Percentiles rank a stretch among this genome's conserved stretches.
These are phyloP conservation scores for Automeris io DNA, from an alignment of 2,888 invertebrate species.

Conservation along the genomic window DNA sequence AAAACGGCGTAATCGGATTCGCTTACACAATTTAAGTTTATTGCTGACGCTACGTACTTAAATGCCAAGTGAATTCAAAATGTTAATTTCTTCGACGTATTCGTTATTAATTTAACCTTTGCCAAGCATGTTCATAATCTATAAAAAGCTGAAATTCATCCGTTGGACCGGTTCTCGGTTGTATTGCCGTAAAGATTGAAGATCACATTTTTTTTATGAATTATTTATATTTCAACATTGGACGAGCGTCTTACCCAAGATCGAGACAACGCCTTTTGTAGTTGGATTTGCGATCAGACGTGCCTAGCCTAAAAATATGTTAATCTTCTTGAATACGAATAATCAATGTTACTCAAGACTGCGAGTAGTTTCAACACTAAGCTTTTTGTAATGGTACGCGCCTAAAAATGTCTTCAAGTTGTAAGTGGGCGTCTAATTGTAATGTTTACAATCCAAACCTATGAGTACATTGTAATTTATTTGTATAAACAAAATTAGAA, in stretches of 20 bases:
- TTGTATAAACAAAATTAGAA: too few species aligned
- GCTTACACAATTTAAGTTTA: not conserved
- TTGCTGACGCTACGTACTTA: not conserved
- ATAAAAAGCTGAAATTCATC: slow-evolving; percentile 9
- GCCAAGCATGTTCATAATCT: slow-evolving; percentile 6
- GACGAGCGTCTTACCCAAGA: not conserved
- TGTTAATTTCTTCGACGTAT: slow-evolving; percentile 4
- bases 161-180: slow-evolving; percentile 7
- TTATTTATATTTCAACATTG: slow-evolving; percentile 7
- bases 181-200: slow-evolving; percentile 5
- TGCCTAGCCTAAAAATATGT: slow-evolving; percentile 39
- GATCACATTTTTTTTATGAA: slow-evolving; percentile 8
- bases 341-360: slow-evolving; percentile 9
- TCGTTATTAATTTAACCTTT: slow-evolving; percentile 7
- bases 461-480: too few species aligned
- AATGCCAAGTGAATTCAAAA: not conserved
- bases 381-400: slow-evolving; percentile 33
- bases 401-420: slow-evolving; percentile 29
- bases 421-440: slow-evolving; percentile 29
- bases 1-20: not conserved
- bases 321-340: slow-evolving; percentile 31
- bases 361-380: slow-evolving; percentile 31
- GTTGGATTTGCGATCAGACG: slow-evolving; percentile 31
- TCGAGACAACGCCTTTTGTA: slow-evolving; percentile 18
- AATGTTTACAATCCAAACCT: too few species aligned